Conservation (phyloP, 2,113 vertebrate genomes). For the Struthio camelus region DNA sequence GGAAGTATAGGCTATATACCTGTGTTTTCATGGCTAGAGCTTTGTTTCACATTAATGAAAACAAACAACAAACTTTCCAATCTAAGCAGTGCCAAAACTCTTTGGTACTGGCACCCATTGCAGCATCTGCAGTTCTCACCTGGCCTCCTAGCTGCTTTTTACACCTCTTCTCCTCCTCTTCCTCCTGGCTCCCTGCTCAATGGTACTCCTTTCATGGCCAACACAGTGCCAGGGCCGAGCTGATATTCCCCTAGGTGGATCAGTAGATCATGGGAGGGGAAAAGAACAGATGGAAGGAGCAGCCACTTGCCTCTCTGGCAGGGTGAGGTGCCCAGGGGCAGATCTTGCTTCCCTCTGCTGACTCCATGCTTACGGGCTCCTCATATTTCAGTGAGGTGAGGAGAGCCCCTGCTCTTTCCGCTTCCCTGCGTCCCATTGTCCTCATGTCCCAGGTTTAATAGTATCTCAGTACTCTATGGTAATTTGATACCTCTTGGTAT, state of each 20-base stretch:
- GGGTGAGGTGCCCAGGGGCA: neutral
- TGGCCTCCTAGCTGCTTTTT: neutral
- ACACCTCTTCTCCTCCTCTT: neutral
- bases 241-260: neutral
- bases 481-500: neutral
- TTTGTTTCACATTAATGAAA: neutral
- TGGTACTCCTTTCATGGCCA: neutral
- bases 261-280: neutral
- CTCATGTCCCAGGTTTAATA: neutral
- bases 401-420: accelerated
- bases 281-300: neutral
- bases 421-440: neutral
- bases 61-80: neutral
- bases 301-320: accelerated
- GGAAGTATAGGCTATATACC: neutral
- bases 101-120: neutral
- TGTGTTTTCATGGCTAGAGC: accelerated
- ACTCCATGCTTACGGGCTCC: neutral
- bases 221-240: neutral
- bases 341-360: neutral
- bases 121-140: neutral
- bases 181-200: neutral
- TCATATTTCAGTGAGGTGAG: neutral
- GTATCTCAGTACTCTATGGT: accelerated
- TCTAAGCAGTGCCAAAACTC: accelerated